phyloP scores from a whole-genome alignment of 1,140 invertebrate species.

The Cepaea nemoralis region DNA sequence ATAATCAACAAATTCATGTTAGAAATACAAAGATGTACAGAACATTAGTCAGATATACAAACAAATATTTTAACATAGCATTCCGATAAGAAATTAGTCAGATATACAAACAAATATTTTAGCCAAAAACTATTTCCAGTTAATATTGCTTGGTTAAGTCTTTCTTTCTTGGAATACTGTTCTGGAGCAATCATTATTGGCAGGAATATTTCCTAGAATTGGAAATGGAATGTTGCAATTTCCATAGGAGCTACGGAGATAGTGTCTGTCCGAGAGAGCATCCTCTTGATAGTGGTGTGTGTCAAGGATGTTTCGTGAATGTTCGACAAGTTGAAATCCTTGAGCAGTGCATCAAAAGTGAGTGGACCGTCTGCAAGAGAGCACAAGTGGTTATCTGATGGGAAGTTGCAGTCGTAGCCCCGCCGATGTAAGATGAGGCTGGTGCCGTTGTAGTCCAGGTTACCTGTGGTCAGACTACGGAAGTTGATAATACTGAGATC shows the following conservation, averaged over 20 bases:
- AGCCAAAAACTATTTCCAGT: too few relatives aligned
- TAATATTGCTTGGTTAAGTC: too few relatives aligned
- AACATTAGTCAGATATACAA: too few relatives aligned
- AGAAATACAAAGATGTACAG: too few relatives aligned
- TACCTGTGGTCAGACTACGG: constrained; percentile 56
- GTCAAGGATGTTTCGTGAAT: constrained; percentile 62
- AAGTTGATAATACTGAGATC: constrained; percentile 58
- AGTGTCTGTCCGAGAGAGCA: constrained; percentile 3
- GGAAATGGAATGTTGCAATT: constrained; percentile 38
- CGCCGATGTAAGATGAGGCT: constrained; percentile 61
- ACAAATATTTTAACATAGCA: too few relatives aligned
- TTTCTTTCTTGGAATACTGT: too few relatives aligned
- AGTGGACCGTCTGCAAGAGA: constrained; percentile 35
- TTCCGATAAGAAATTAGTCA: too few relatives aligned
- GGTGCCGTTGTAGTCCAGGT: constrained; percentile 59
- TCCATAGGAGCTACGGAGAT: constrained; percentile 41
- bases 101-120: too few relatives aligned
- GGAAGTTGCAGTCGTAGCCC: constrained; percentile 61
- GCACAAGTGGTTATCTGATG: constrained; percentile 49
- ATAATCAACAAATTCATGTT: too few relatives aligned
- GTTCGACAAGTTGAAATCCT: constrained; percentile 46
- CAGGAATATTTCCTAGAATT: constrained; percentile 9
- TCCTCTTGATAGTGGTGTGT: constrained; percentile 53
- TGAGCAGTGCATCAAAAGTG: constrained; percentile 49
- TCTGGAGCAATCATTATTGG: too few relatives aligned